Percentiles rank a stretch among this genome's conserved stretches.
Evolutionary conservation across 2,113 vertebrate genomes (phyloP).

Genomic region (Nothobranchius furzeri): DNA sequence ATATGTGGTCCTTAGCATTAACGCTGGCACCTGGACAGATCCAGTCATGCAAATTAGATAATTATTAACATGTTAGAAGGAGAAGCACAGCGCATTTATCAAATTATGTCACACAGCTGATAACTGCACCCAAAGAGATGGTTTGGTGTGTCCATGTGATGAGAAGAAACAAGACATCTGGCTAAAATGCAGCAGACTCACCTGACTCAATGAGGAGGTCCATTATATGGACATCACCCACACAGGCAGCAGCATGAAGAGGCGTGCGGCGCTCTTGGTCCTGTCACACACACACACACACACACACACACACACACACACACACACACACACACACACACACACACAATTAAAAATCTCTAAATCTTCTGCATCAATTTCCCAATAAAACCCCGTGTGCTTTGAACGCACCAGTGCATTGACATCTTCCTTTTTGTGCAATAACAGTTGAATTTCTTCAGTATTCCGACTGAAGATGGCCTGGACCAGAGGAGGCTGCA

Average conservation of each 20-base stretch:
- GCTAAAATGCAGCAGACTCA: slow-evolving; percentile 51
- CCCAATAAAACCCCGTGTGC: neutral
- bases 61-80: neutral
- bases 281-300: slow-evolving; percentile 64
- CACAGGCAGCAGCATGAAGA: slow-evolving; percentile 96
- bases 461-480: slow-evolving; percentile 98
- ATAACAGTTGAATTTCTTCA: slow-evolving; percentile 92
- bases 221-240: slow-evolving; percentile 93
- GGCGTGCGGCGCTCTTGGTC: slow-evolving; percentile 95
- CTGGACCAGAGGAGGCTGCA: slow-evolving; percentile 96
- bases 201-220: slow-evolving; percentile 98
- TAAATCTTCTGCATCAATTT: neutral
- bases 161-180: neutral
- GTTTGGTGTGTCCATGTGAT: neutral
- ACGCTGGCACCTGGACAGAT: slow-evolving; percentile 88
- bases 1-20: slow-evolving; percentile 94
- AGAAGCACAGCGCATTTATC: neutral
- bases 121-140: neutral
- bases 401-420: slow-evolving; percentile 87
- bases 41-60: too few species aligned
- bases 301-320: neutral
- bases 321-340: neutral
- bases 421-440: slow-evolving; percentile 97
- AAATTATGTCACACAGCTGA: neutral
- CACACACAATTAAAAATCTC: neutral